A percentile compares a stretch with the other conserved stretches of the same genome.
Conservation (phyloP, 2,113 vertebrate species). For the Albula goreensis region DNA sequence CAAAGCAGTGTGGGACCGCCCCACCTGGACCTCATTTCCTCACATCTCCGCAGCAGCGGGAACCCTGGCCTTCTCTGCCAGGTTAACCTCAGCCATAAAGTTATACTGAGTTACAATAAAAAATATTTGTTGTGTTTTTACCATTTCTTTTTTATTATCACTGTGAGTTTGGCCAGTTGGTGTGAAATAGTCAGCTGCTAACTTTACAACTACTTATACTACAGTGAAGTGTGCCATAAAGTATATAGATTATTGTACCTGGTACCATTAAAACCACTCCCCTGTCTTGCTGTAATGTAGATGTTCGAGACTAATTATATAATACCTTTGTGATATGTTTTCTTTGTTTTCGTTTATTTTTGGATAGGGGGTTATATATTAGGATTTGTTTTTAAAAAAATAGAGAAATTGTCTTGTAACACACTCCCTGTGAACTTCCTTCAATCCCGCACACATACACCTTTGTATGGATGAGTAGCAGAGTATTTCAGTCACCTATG, state of each 20-base stretch:
- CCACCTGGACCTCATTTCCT: slow-evolving; percentile 30
- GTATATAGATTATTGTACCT: slow-evolving; percentile 5
- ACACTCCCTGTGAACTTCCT: no score
- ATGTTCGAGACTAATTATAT: background rate
- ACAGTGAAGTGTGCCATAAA: slow-evolving; percentile 8
- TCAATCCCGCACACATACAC: no score
- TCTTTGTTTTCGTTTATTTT: no score
- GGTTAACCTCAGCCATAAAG: slow-evolving; percentile 37
- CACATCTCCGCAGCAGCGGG: slow-evolving; percentile 3
- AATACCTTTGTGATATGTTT: no score
- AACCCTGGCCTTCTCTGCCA: background rate
- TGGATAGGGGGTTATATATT: no score
- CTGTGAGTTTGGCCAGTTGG: background rate
- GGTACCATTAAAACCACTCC: slow-evolving; percentile 40
- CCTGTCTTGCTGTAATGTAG: background rate
- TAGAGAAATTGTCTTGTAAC: background rate
- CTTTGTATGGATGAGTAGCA: background rate
- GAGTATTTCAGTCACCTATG: background rate
- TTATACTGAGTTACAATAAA: slow-evolving; percentile 26
- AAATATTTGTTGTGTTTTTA: slow-evolving; percentile 8
- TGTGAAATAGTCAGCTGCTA: slow-evolving; percentile 11
- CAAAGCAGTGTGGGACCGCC: background rate
- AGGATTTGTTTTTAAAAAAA: background rate
- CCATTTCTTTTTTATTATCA: background rate
- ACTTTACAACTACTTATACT: slow-evolving; percentile 9